Evolutionary conservation across 2,113 vertebrate species (phyloP).

Genomic region (Oncorhynchus kisutch): DNA sequence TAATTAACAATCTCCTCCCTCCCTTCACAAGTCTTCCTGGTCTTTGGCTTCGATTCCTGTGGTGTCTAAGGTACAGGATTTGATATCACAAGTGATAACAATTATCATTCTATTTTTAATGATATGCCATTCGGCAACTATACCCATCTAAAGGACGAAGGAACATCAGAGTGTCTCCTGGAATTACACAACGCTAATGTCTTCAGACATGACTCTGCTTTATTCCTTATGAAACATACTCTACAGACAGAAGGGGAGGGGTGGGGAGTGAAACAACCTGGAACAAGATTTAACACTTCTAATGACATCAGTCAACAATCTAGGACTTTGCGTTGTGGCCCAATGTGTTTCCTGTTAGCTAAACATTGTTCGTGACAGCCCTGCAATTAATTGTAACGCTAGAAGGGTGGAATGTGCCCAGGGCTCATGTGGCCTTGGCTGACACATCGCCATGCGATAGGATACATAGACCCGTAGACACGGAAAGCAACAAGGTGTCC

Average conservation of each 20-base stretch:
- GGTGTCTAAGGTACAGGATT: background rate
- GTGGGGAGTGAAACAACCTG: conserved; percentile 43
- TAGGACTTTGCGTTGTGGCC: conserved; percentile 55
- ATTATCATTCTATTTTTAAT: background rate
- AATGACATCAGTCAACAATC: conserved; percentile 68
- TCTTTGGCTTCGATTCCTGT: background rate
- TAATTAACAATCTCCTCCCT: conserved; percentile 54
- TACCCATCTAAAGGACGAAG: background rate
- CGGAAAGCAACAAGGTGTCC: conserved; percentile 47
- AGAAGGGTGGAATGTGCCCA: conserved; percentile 51
- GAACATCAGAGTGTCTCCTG: background rate
- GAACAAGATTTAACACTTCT: conserved; percentile 59
- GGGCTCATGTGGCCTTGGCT: conserved; percentile 68
- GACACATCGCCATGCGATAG: conserved; percentile 44
- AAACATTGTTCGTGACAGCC: conserved; percentile 67
- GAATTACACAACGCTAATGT: background rate
- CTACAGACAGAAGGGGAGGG: background rate
- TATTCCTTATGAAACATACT: conserved; percentile 21
- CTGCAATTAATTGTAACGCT: conserved; percentile 71
- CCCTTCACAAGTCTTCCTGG: conserved; percentile 10
- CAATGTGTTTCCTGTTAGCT: conserved; percentile 70
- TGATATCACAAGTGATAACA: background rate
- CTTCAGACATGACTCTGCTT: background rate
- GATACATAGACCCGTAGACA: conserved; percentile 43
- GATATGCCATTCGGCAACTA: background rate